Evolutionary conservation across 2,888 invertebrate genomes (phyloP), one percentile per base, ranked within the genome.

Genomic region (Eretmocerus hayati): DNA sequence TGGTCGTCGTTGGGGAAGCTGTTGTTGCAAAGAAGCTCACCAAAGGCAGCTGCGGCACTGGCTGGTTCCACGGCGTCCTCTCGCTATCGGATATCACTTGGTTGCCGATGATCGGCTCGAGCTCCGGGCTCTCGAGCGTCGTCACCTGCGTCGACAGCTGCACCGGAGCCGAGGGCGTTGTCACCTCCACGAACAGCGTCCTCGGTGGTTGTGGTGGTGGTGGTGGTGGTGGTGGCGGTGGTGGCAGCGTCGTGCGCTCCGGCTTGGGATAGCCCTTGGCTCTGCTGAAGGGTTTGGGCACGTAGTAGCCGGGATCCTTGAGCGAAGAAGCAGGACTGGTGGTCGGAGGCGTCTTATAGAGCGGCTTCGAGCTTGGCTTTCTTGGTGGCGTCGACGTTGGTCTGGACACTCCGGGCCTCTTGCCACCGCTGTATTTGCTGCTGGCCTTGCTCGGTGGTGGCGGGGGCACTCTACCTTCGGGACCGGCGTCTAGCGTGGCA

Each of bases 1-100:
- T 77, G n/a, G 76, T 65, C 0, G 68, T 67, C 1, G 63, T 62
- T 43, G 63, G 79, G 71, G 49, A 77, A 61, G n/a, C n/a, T n/a
- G n/a, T n/a, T n/a, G 60, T 77, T n/a, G 76, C 75, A 64, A 80
- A 83, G 58, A 77, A 79, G n/a, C 76, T 74, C 59, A 79, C 75
- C 38, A 83, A 69, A 39, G 84, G 83, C 48, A 9, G 6, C 8
- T 26, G 11, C 26, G 26, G 26, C 26, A 72, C 66, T 1, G 66
- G 62, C 40, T 66, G 47, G 48, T 62, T 56, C 59, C 58, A 77
- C 65, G 60, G 74, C 58, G 56, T 74, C 59, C 74, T 57, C 4
- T 58, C 58, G 19, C 51, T 62, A 2, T 54, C 74, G 40, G 75
- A 75, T 20, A 62, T 46, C 8, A 62, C 58, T 9, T 61, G 61